These are phyloP conservation scores for Gopherus evgoodei DNA, from an alignment of 2,113 vertebrate species.

Conservation along the genomic window DNA sequence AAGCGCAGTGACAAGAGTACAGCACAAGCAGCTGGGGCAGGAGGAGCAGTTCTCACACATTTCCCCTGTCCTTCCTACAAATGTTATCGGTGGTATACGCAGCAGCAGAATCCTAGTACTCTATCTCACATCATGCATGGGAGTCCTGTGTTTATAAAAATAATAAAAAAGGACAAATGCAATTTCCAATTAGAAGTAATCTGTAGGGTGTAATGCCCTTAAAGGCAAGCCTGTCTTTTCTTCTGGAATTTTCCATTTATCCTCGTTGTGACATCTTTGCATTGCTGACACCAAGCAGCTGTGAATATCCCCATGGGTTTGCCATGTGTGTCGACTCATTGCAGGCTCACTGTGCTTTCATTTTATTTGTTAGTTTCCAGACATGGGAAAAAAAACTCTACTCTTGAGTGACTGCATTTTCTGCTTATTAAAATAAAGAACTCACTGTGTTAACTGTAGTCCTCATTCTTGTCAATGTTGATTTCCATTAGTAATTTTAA, in stretches of 20 bases:
- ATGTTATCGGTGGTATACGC: constrained; percentile 31
- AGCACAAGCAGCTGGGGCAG: background rate
- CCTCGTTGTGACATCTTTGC: constrained; percentile 26
- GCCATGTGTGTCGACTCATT: constrained; percentile 38
- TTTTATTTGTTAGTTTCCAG: constrained; percentile 53
- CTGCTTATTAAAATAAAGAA: constrained; percentile 40
- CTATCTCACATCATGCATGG: constrained; percentile 22
- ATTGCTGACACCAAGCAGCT: constrained; percentile 45
- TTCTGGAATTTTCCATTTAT: constrained; percentile 67
- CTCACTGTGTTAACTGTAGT: background rate
- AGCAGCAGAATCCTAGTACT: background rate
- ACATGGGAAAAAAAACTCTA: background rate
- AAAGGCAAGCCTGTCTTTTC: constrained; percentile 43
- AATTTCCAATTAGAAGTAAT: constrained; percentile 47
- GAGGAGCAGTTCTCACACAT: constrained; percentile 36
- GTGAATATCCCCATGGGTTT: constrained; percentile 66
- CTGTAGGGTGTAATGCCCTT: constrained; percentile 62
- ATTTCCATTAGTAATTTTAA: background rate
- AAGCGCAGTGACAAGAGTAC: background rate
- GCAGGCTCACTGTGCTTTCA: constrained; percentile 19
- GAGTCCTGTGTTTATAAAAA: constrained; percentile 46
- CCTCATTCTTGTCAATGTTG: background rate
- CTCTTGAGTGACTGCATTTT: constrained; percentile 16
- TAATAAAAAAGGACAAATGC: constrained; percentile 26
- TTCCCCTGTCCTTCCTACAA: background rate